phyloP scores from a whole-genome alignment of 2,797 vertebrate genomes.

The Babyrousa celebensis region DNA sequence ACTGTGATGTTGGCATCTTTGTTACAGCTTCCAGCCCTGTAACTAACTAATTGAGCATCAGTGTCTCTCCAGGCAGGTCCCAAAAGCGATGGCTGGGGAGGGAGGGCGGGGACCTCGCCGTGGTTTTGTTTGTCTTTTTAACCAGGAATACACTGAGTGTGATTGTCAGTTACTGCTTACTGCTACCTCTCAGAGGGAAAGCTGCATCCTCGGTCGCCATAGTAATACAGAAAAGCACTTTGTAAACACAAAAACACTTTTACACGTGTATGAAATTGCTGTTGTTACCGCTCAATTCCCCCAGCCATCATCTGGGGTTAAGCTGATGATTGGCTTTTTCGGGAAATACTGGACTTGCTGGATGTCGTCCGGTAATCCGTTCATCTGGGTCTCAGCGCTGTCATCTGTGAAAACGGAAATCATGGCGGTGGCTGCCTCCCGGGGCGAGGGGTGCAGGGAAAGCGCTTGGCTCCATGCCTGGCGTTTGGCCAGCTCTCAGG shows the following conservation, averaged over 20 bases:
- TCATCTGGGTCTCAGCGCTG: neutral
- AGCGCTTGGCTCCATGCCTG: accelerated
- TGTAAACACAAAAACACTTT: slow-evolving; percentile 2
- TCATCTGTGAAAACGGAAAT: neutral
- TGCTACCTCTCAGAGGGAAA: slow-evolving; percentile 20
- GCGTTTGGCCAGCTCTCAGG: neutral
- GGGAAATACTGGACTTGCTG: neutral
- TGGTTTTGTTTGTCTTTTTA: neutral
- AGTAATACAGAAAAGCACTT: neutral
- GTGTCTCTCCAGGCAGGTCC: accelerated
- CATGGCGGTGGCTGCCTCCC: accelerated
- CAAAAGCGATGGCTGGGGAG: accelerated
- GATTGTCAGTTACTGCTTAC: neutral
- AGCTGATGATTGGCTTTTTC: neutral
- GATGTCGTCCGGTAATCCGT: accelerated
- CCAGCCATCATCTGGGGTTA: neutral
- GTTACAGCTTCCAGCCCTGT: neutral
- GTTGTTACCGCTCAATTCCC: neutral
- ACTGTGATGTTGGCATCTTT: accelerated
- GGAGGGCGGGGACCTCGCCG: neutral
- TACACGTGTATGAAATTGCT: accelerated
- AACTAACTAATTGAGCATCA: accelerated
- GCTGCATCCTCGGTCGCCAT: slow-evolving; percentile 48
- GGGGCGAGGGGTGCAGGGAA: accelerated
- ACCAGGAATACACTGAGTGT: neutral